Evolutionary conservation across 2,888 invertebrate species (phyloP).

Genomic region (Sinotaia quadrata): DNA sequence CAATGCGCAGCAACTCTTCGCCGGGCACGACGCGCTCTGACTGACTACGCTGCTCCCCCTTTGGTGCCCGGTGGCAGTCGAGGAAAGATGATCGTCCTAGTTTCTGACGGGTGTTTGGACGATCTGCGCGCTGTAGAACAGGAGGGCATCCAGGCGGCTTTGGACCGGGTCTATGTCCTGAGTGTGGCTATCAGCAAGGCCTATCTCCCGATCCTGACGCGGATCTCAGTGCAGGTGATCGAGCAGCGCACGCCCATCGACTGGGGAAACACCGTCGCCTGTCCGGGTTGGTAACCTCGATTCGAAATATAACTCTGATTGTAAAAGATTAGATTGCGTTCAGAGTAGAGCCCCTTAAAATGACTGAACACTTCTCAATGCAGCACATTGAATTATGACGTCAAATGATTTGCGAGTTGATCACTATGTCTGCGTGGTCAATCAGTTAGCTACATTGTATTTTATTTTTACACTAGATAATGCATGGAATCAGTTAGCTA

Average conservation of each 20-base stretch:
- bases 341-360: too few relatives aligned
- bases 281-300: constrained; percentile 34
- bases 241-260: constrained; percentile 29
- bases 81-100: constrained; percentile 23
- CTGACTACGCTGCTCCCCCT: background rate
- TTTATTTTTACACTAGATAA: too few relatives aligned
- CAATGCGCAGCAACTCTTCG: constrained; percentile 1
- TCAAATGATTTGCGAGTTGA: too few relatives aligned
- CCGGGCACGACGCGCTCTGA: constrained; percentile 6
- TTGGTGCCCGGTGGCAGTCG: constrained; percentile 7
- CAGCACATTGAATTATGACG: too few relatives aligned
- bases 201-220: constrained; percentile 3
- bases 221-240: constrained; percentile 28
- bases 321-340: too few relatives aligned
- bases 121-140: background rate
- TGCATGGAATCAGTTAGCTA: too few relatives aligned
- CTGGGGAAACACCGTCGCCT: constrained; percentile 33
- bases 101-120: constrained; percentile 20
- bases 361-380: too few relatives aligned
- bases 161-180: constrained; percentile 7
- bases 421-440: too few relatives aligned
- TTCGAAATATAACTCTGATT: too few relatives aligned
- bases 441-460: too few relatives aligned
- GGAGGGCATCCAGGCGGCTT: background rate
- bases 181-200: constrained; percentile 3